Evolutionary conservation across 2,888 invertebrate genomes (phyloP).

Genomic region (Catocala fraxini): DNA sequence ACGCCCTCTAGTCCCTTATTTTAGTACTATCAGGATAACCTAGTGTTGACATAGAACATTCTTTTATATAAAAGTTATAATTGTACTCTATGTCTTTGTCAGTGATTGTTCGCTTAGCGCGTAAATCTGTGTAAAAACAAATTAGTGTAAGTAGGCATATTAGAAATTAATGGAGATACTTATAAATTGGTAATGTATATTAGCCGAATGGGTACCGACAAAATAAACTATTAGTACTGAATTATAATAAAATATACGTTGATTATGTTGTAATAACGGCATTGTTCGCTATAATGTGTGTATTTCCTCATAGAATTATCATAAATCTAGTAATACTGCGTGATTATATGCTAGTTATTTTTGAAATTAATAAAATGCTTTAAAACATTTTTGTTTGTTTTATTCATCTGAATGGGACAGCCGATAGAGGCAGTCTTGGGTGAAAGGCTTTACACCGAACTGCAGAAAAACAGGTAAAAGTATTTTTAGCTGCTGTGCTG

Average conservation of each 20-base stretch:
- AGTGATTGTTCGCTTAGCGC: constrained; percentile 53
- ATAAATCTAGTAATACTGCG: constrained; percentile 79
- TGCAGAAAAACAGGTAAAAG: too few relatives aligned
- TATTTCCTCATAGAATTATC: constrained; percentile 81
- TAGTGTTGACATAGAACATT: constrained; percentile 34
- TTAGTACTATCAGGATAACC: constrained; percentile 53
- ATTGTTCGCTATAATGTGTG: constrained; percentile 71
- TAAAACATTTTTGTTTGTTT: constrained; percentile 56
- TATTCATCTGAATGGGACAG: too few relatives aligned
- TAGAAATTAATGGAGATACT: constrained; percentile 65
- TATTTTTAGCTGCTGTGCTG: too few relatives aligned
- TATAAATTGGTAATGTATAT: constrained; percentile 76
- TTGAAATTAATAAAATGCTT: constrained; percentile 85
- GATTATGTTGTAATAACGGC: constrained; percentile 63
- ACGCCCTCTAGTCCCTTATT: constrained; percentile 58
- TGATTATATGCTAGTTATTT: constrained; percentile 85
- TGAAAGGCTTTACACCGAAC: too few relatives aligned
- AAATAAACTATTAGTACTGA: constrained; percentile 74
- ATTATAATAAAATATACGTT: constrained; percentile 62
- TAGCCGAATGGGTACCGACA: constrained; percentile 67
- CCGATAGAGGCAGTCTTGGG: too few relatives aligned
- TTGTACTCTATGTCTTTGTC: constrained; percentile 50
- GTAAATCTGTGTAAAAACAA: constrained; percentile 72
- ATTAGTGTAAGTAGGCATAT: constrained; percentile 76
- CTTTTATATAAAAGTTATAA: constrained; percentile 30